These are phyloP conservation scores for Sphyrna mokarran DNA, from an alignment of 2,113 vertebrate genomes.

Conservation along the genomic window DNA sequence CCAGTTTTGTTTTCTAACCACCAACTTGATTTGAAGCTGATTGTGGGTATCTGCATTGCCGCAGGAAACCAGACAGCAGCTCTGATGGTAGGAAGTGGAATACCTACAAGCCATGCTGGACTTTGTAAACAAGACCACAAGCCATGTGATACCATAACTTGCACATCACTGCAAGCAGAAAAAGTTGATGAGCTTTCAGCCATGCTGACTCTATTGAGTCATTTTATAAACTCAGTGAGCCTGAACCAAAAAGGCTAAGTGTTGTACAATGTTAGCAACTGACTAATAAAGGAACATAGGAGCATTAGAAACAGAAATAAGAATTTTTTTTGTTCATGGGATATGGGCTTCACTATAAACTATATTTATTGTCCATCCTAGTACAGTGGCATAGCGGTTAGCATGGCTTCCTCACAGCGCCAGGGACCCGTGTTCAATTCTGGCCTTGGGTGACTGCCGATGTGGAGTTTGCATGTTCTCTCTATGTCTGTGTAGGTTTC, in stretches of 20 bases:
- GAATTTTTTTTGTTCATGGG: too few relatives aligned
- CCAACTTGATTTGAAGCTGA: neutral
- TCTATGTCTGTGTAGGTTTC: too few relatives aligned
- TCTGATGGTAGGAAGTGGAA: constrained; percentile 26
- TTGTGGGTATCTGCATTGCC: neutral
- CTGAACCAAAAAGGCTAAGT: neutral
- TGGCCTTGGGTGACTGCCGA: too few relatives aligned
- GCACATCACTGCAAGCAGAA: neutral
- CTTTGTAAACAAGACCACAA: constrained; percentile 28
- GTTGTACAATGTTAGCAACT: neutral
- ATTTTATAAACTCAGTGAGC: neutral
- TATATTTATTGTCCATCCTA: too few relatives aligned
- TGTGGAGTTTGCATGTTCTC: too few relatives aligned
- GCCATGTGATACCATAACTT: neutral
- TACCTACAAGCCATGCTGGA: constrained; percentile 13
- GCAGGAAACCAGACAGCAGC: constrained; percentile 14
- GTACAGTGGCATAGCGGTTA: too few relatives aligned
- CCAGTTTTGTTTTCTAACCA: constrained; percentile 3
- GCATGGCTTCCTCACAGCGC: too few relatives aligned
- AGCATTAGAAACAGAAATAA: neutral
- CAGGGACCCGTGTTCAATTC: too few relatives aligned
- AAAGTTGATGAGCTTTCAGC: neutral
- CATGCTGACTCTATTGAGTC: neutral
- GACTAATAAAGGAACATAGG: neutral
- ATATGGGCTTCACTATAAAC: too few relatives aligned